Evolutionary conservation across 2,888 invertebrate genomes (phyloP).

Genomic region (Fragum sueziense): DNA sequence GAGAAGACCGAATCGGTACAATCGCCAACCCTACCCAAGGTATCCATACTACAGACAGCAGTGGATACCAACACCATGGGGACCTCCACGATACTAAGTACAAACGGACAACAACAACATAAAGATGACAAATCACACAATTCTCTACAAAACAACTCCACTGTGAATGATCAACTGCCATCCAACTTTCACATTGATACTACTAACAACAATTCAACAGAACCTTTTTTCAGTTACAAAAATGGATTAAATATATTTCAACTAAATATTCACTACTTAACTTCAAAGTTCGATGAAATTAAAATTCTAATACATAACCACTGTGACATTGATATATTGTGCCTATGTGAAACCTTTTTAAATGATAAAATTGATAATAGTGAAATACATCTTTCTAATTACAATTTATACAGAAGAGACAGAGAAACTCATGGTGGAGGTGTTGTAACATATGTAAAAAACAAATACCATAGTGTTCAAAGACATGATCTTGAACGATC

Average conservation of each 20-base stretch:
- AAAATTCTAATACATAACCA: background rate
- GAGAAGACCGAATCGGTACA: too few relatives aligned
- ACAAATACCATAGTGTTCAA: background rate
- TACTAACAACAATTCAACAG: too few relatives aligned
- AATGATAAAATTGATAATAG: background rate
- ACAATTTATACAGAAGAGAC: background rate
- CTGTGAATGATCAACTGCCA: too few relatives aligned
- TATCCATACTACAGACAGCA: too few relatives aligned
- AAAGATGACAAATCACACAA: too few relatives aligned
- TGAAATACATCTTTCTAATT: background rate
- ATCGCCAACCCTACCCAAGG: too few relatives aligned
- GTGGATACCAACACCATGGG: too few relatives aligned
- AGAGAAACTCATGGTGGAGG: background rate
- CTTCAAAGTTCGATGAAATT: background rate
- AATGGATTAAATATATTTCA: background rate
- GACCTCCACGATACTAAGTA: too few relatives aligned
- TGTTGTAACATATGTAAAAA: background rate
- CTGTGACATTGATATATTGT: background rate
- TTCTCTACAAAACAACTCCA: too few relatives aligned
- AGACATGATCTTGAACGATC: background rate
- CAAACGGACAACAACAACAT: too few relatives aligned
- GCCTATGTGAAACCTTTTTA: background rate
- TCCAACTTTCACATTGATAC: too few relatives aligned
- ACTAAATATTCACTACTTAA: background rate
- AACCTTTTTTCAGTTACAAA: too few relatives aligned